A percentile compares a stretch with the other conserved stretches of the same genome.
Evolutionary conservation across 2,888 invertebrate genomes (phyloP).

Genomic region (Coelopa pilipes): DNA sequence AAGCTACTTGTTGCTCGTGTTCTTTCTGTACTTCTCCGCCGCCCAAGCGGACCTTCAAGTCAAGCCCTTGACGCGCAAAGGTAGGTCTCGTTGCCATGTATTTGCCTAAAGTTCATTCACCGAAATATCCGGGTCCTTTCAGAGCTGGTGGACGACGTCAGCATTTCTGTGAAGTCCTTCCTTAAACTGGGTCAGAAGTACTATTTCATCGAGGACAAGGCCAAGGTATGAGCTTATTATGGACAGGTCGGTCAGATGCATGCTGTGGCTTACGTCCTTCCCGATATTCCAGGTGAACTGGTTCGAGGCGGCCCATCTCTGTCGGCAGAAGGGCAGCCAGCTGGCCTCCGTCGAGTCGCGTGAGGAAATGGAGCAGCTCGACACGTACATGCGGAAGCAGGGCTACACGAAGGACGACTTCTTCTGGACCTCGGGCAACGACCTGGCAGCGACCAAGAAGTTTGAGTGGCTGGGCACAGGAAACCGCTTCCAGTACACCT

Average conservation of each 20-base stretch:
- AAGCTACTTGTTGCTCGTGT: too few relatives aligned
- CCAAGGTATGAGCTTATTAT: not conserved
- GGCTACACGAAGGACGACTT: slow-evolving; percentile 50
- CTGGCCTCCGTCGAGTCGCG: slow-evolving; percentile 53
- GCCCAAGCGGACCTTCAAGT: too few relatives aligned
- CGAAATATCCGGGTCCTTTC: too few relatives aligned
- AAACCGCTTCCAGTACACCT: slow-evolving; percentile 52
- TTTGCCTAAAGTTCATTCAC: too few relatives aligned
- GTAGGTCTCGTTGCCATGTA: too few relatives aligned
- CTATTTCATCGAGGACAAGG: not conserved
- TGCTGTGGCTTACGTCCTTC: not conserved
- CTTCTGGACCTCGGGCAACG: slow-evolving; percentile 58
- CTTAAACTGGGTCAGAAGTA: not conserved
- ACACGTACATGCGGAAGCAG: slow-evolving; percentile 49
- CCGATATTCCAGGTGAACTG: slow-evolving; percentile 50
- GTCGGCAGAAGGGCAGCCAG: slow-evolving; percentile 54
- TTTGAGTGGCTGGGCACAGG: slow-evolving; percentile 56
- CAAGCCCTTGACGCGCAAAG: too few relatives aligned
- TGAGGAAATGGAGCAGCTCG: slow-evolving; percentile 50
- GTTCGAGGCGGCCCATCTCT: slow-evolving; percentile 54
- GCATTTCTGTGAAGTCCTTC: not conserved
- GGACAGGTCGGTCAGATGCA: not conserved
- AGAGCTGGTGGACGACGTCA: not conserved
- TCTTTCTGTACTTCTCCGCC: too few relatives aligned
- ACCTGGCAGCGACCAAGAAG: slow-evolving; percentile 53